A percentile compares a stretch with the other conserved stretches of the same genome.
Evolutionary conservation across 2,113 vertebrate species (phyloP).

Genomic region (Damaliscus lunatus): DNA sequence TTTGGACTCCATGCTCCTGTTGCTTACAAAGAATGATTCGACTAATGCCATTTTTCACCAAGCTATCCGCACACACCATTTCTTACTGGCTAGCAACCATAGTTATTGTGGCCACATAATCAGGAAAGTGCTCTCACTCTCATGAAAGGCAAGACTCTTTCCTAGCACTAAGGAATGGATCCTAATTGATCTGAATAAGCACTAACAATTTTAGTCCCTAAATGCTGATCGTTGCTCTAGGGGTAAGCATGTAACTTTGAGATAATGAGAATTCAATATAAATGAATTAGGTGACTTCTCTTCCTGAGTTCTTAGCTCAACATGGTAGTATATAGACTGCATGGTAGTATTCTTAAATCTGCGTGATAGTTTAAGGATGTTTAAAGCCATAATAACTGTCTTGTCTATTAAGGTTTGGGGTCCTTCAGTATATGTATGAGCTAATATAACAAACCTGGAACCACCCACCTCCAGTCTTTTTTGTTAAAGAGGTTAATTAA

Average conservation of each 20-base stretch:
- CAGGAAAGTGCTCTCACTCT: neutral
- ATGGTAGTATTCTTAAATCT: neutral
- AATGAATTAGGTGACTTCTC: neutral
- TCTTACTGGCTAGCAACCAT: neutral
- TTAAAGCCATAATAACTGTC: neutral
- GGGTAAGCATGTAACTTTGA: neutral
- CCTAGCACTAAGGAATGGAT: neutral
- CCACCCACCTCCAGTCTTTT: neutral
- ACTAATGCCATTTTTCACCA: neutral
- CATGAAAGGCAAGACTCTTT: neutral
- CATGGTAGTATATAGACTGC: neutral
- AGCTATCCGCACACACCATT: neutral
- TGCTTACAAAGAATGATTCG: neutral
- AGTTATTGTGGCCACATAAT: neutral
- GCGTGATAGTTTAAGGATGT: neutral
- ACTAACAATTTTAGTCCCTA: neutral
- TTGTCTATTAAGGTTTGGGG: neutral
- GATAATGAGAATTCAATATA: neutral
- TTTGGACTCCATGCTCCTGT: neutral
- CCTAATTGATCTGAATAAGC: slow-evolving; percentile 1
- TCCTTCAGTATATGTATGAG: neutral
- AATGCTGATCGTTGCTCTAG: neutral
- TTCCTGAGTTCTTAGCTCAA: neutral
- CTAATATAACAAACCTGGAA: neutral
- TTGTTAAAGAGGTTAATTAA: neutral